These are phyloP conservation scores for Brienomyrus brachyistius DNA, from an alignment of 2,113 vertebrate species.

Conservation along the genomic window DNA sequence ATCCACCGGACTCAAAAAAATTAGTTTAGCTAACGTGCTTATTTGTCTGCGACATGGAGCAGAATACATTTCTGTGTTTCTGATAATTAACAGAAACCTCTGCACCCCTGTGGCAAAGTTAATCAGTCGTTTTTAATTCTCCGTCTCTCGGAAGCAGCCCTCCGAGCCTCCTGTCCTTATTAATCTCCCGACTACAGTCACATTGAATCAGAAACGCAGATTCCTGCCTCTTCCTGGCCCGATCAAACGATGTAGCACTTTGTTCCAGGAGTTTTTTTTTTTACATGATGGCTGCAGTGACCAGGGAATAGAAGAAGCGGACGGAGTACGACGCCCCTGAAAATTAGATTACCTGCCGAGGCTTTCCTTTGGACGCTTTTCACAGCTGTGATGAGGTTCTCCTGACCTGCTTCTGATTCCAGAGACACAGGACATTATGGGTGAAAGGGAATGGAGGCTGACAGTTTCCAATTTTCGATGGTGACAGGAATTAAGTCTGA, in stretches of 20 bases:
- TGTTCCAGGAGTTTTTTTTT: neutral
- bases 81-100: neutral
- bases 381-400: neutral
- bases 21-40: neutral
- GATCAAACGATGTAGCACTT: neutral
- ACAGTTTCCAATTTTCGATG: neutral
- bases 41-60: neutral
- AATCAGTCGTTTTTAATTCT: neutral
- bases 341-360: neutral
- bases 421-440: neutral
- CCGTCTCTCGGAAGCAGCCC: neutral
- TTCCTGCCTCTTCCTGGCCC: neutral
- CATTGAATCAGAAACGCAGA: neutral
- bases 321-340: neutral
- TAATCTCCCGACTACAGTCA: constrained; percentile 1
- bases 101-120: neutral
- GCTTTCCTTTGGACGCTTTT: neutral
- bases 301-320: neutral
- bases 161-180: neutral
- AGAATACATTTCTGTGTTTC: neutral
- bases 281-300: neutral
- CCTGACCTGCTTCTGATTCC: neutral
- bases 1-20: neutral
- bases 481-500: neutral
- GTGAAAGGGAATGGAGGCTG: neutral